phyloP scores from a whole-genome alignment of 2,113 vertebrate genomes.

The Solenodon paradoxus region DNA sequence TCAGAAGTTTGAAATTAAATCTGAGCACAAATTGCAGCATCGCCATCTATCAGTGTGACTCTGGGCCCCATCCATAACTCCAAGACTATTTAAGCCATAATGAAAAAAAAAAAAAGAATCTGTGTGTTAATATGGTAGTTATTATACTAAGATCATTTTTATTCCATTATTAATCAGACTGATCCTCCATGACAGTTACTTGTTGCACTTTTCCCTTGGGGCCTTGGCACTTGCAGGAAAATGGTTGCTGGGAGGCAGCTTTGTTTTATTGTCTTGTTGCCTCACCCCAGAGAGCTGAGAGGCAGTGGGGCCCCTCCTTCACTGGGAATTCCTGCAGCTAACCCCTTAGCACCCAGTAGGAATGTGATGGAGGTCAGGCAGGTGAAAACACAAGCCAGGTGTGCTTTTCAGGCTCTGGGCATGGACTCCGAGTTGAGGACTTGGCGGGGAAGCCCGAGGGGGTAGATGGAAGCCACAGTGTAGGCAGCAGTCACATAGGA shows the following conservation, averaged over 20 bases:
- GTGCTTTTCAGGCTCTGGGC: not conserved
- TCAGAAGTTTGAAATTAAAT: not conserved
- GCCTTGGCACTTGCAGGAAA: not conserved
- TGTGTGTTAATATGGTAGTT: not conserved
- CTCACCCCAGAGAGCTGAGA: no score
- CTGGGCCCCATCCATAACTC: not conserved
- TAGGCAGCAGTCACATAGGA: not conserved
- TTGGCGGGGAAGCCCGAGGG: not conserved
- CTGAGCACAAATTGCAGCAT: not conserved
- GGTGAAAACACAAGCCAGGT: not conserved
- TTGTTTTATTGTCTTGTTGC: not conserved
- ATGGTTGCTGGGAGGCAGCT: not conserved
- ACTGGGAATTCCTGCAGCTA: not conserved
- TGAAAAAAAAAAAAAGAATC: not conserved
- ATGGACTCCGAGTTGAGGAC: not conserved
- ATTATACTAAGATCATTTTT: not conserved
- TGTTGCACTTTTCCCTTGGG: not conserved
- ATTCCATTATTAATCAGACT: not conserved
- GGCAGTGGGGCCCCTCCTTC: not conserved
- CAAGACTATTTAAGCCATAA: not conserved
- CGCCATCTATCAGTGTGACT: not conserved
- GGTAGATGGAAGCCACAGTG: not conserved
- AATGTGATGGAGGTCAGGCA: not conserved
- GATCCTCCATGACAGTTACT: not conserved
- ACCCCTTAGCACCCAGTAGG: not conserved